Conservation (phyloP, 2,888 invertebrate genomes). For the Mimas tiliae region DNA sequence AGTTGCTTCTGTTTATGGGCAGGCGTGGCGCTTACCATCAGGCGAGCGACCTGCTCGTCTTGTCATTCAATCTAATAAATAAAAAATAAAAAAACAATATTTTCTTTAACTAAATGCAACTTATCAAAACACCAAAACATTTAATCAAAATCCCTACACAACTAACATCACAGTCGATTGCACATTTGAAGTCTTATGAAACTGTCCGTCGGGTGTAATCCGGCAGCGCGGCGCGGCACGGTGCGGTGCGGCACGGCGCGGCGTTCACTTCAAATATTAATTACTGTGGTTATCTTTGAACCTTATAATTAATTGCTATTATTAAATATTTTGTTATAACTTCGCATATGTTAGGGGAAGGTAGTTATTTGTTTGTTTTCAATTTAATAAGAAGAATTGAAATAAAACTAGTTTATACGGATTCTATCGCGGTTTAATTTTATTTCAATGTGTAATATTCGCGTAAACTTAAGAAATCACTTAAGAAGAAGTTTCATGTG, state of each 20-base stretch:
- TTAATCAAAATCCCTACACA: not conserved
- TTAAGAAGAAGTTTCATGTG: too few species aligned
- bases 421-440: too few species aligned
- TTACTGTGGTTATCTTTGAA: constrained; percentile 57
- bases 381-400: not conserved
- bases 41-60: too few species aligned
- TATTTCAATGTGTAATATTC: too few species aligned
- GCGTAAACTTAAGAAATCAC: too few species aligned
- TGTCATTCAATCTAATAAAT: too few species aligned
- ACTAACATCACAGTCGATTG: not conserved
- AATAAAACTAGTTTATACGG: too few species aligned
- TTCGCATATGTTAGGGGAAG: constrained; percentile 7
- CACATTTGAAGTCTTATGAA: constrained; percentile 1
- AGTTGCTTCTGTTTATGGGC: too few species aligned
- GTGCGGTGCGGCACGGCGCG: constrained; percentile 19
- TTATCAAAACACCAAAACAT: not conserved
- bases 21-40: too few species aligned
- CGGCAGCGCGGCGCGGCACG: constrained; percentile 23
- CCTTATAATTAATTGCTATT: constrained; percentile 55
- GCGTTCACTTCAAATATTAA: constrained; percentile 49
- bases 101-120: too few species aligned
- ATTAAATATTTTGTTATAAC: constrained; percentile 51
- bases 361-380: not conserved
- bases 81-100: too few species aligned
- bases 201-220: not conserved